Evolutionary conservation across 2,113 vertebrate genomes (phyloP), one percentile per base, ranked within the genome.

Genomic region (Phoenicopterus ruber): DNA sequence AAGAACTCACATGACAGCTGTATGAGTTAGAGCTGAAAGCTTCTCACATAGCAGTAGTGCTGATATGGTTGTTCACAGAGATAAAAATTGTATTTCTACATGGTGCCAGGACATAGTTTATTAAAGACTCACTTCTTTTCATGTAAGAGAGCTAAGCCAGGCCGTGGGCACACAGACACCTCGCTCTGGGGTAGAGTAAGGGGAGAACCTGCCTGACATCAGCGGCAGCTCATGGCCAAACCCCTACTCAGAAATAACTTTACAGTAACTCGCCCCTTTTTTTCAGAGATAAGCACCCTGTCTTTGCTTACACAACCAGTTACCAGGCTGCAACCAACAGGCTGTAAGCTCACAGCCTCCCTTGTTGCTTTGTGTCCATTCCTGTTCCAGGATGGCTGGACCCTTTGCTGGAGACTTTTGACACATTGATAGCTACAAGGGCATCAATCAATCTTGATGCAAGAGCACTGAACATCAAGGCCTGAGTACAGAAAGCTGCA

Each of bases 21-120:
- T 94, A 92, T 89, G 73, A 80, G 55, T 44, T 82, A 55, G 77
- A 69, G 83, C 7, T 72, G 92, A 67, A 86, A 79, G 40, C 46
- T 74, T 94, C 78, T 69, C 88, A 89, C 93, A 93, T 95, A 77
- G 86, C 81, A 17, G 34, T 92, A 93, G 83, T 82, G 95, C 83
- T 94, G 83, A 95, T 94, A 94, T 3, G n/a, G 77, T 90, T 94
- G 81, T 92, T 94, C 94, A 95, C 22, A 13, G 73, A 93, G 94
- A 76, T 89, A 94, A 95, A 96, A 94, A 94, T 72, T 95, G 40
- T 73, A n/a, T 87, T 95, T 95, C 86, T 85, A 10, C 34, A 5
- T 7, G 16, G 57, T 85, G 94, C 94, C 94, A 96, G 89, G 65
- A 85, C 89, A 95, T 69, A 91, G 91, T 54, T 96, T 69, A n/a